Evolutionary conservation across 2,113 vertebrate genomes (phyloP), one percentile per base, ranked within the genome.

Genomic region (Suricata suricatta): DNA sequence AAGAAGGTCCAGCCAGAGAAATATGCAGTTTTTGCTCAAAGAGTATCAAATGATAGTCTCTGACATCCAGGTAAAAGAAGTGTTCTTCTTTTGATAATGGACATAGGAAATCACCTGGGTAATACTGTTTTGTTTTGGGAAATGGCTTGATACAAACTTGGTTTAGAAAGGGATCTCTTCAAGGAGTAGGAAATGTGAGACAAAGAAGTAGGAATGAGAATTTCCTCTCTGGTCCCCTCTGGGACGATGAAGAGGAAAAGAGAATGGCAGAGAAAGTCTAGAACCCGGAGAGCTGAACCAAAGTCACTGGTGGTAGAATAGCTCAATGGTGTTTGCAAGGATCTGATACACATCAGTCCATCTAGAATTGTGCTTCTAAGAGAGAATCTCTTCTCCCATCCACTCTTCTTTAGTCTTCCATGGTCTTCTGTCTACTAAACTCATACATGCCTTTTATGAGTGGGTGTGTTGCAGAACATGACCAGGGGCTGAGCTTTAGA

Each of bases 381-480:
- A n/a, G 31, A 64, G 23, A 68, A 11, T 14, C 3, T 8, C 2
- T 33, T 38, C 23, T 88, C 2, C 14, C n/a, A 3, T 35, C 21
- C 23, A 63, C 2, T 69, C 17, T 82, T 74, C 52, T 38, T 33
- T 29, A 23, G 5, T 7, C 69, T 57, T 41, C 54, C 14, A 21
- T 1, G n/a, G 0, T 41, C 11, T 71, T 31, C 38, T 16, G 11
- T 81, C 60, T 38, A 1, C 38, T 23, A 14, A 63, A 21, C 31
- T 74, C 31, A 16, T 7, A 21, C 1, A 19, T 72, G 19, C n/a
- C 52, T 83, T 38, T 2, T 1, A 0, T 11, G 17, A 47, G 57
- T 63, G 68, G 66, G 25, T 16, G 0, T 50, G 0, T 29, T 33
- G 31, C 8, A 5, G n/a, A 71, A 35, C 12, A 12, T 0, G 23